Evolutionary conservation across 2,888 invertebrate species (phyloP), one percentile per base, ranked within the genome.

Genomic region (Polymixis lichenea): DNA sequence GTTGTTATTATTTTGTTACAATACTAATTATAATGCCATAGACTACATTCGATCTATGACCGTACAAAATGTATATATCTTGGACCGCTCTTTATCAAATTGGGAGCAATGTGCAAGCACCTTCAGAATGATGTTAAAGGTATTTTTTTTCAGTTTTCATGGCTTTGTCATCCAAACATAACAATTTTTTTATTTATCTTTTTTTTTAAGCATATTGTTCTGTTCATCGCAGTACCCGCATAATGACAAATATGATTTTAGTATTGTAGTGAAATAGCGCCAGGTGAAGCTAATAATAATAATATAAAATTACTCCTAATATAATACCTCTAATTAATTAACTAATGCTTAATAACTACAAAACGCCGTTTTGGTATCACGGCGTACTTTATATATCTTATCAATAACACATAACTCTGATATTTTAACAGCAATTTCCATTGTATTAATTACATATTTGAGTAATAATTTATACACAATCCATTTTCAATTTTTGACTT

Each of bases 401-500:
- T 7, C 8, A 68, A 38, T 49, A 56, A 51, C 60, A 67, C 58
- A 64, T 62, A 79, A 13, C 55, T 70, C 46, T 46, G 3, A 61
- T 64, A 56, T 9, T 28, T 43, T n/a, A 74, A 68, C 28, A 71
- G 84, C 46, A 84, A 61, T 73, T 74, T 28, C 11, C 64, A 28
- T 68, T 22, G 15, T 66, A 49, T 56, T 62, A 66, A 58, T 62
- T 64, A 71, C 43, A 53, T 67, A 49, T n/a, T 6, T 51, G 7
- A 51, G 51, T 25, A 53, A 17, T 28, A 13, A 49, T 38, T 71
- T 53, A 53, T 67, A 82, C 79, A 74, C 65, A 74, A 67, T 64
- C 28, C 66, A 46, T 70, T 60, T 75, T 53, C 28, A 22, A 51
- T 61, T 22, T 60, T 15, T 56, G 17, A 61, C 56, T 67, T 72